Base-by-base conservation (phyloP, 1,140 invertebrate genomes). In the Drosophila insularis region DNA sequence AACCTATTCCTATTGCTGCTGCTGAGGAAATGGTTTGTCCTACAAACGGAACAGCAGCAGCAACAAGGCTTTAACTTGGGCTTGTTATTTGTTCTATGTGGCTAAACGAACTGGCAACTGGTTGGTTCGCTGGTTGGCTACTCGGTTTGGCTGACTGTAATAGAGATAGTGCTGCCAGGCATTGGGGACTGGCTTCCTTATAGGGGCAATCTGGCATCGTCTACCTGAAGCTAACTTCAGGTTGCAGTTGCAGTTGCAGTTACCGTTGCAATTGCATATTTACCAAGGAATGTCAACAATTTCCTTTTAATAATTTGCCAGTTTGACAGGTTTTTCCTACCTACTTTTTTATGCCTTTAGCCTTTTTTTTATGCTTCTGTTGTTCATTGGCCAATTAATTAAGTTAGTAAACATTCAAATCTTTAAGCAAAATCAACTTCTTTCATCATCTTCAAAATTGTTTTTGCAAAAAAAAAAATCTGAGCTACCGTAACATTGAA, bases 291-390 rank as follows among this genome's bases (percentile, higher is more conserved):
- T 89, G 84, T 89, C 84, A 89, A 89, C 85, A 80, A 89, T 89
- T 89, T 89, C 80, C 84, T 84, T 84, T 80, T 84, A 78, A 89
- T 89, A 89, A 89, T 89, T 89, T 89, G 69, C 84, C 80, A 66
- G 68, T 69, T 73, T 68, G 76, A 81, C 80, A 67, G 73, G 74
- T 81, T 81, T 81, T 65, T 75, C 17, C 1, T 27, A 27, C 27
- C 27, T 27, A 27, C 27, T 27, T 27, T 27, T 27, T 27, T 27
- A 6, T 27, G 27, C 27, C 27, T 40, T n/a, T 8, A n/a, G 11
- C 1, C 27, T 11, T 27, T 13, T 46, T 31, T n/a, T 50, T 40
- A 6, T 13, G 23, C 46, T 14, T 67, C 67, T 39, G 60, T 84
- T 68, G 61, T 55, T 35, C 40, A 71, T 70, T 58, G 27, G 68